A percentile compares a stretch with the other conserved stretches of the same genome.
Conservation (phyloP, 2,888 invertebrate genomes). For the Agonopterix arenella region DNA sequence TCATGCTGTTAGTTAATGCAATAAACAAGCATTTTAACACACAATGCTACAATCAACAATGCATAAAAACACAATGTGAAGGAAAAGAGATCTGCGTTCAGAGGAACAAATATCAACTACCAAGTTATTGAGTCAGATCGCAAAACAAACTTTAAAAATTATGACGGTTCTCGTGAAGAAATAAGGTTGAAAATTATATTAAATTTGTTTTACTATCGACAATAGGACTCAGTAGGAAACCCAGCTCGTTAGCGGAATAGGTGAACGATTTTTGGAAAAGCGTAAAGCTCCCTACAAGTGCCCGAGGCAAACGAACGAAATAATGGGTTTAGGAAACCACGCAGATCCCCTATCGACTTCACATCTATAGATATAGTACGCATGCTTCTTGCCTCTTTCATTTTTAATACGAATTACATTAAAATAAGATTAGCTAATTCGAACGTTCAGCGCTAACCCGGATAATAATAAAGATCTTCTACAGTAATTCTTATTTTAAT, state of each 20-base stretch:
- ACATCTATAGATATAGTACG: conserved; percentile 57
- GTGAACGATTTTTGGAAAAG: conserved; percentile 16
- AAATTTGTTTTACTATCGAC: conserved; percentile 12
- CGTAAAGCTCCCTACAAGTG: conserved; percentile 16
- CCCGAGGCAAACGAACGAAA: conserved; percentile 18
- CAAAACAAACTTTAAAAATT: conserved; percentile 7
- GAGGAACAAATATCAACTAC: conserved; percentile 26
- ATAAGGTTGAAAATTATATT: conserved; percentile 16
- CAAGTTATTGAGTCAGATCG: conserved; percentile 18
- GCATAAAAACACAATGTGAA: conserved; percentile 46
- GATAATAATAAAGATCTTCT: not conserved
- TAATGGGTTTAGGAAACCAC: conserved; percentile 28
- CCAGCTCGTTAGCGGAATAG: conserved; percentile 19
- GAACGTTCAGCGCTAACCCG: conserved; percentile 15
- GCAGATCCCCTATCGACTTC: conserved; percentile 58
- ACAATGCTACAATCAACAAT: conserved; percentile 29
- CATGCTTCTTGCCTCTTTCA: conserved; percentile 81
- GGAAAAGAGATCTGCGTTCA: conserved; percentile 66
- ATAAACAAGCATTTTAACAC: conserved; percentile 33
- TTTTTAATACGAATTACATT: conserved; percentile 64
- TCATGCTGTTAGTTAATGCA: conserved; percentile 33
- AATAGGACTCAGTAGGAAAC: conserved; percentile 16
- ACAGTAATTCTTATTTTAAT: conserved; percentile 61
- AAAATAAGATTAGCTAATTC: conserved; percentile 61
- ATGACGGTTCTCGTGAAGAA: not conserved